A percentile compares a stretch with the other conserved stretches of the same genome.
These are phyloP conservation scores for Pitangus sulphuratus DNA, from an alignment of 2,797 vertebrate genomes.

Conservation along the genomic window DNA sequence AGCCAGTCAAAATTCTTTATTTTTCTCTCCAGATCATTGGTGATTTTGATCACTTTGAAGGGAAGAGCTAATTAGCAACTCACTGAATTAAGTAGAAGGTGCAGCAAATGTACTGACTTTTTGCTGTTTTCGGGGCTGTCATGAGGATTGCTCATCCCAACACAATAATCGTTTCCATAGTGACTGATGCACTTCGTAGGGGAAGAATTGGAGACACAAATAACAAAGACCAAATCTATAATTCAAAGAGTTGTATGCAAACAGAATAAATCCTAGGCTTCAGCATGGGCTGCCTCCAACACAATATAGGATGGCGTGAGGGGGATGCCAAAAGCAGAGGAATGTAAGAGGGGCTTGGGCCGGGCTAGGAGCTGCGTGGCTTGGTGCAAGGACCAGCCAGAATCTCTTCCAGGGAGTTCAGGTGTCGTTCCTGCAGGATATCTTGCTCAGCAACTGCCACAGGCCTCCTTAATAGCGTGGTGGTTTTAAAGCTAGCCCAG, in stretches of 20 bases:
- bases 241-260: not conserved
- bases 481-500: not conserved
- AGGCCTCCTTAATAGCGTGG: not conserved
- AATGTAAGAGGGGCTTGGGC: not conserved
- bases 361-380: not conserved
- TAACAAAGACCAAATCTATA: slow-evolving; percentile 41
- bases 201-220: slow-evolving; percentile 33
- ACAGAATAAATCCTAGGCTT: not conserved
- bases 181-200: slow-evolving; percentile 34
- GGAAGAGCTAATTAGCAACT: slow-evolving; percentile 35
- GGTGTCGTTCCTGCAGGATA: not conserved
- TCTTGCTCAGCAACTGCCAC: not conserved
- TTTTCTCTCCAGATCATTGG: not conserved
- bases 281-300: not conserved
- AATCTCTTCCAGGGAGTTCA: not conserved
- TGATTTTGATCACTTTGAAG: slow-evolving; percentile 39
- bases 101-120: slow-evolving; percentile 19
- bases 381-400: not conserved
- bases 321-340: not conserved
- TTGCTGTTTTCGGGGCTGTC: slow-evolving; percentile 29
- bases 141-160: slow-evolving; percentile 27
- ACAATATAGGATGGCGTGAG: not conserved
- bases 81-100: slow-evolving; percentile 44
- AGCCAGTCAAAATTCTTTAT: not conserved
- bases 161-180: slow-evolving; percentile 65